phyloP scores from a whole-genome alignment of 2,888 invertebrate species.

The Mesodorylaimus sp. region DNA sequence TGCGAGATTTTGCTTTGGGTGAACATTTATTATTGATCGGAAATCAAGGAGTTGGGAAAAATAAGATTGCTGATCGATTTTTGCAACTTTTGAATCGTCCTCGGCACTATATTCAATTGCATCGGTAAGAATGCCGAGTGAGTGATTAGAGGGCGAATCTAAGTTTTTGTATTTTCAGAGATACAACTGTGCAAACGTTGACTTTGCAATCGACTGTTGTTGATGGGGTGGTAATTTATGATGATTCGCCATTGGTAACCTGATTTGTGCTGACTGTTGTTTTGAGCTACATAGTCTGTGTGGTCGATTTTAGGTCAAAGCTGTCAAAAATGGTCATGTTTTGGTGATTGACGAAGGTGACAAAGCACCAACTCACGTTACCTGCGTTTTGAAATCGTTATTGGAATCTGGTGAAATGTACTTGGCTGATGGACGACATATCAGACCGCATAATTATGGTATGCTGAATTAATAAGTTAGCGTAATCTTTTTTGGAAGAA shows the following conservation, averaged over 20 bases:
- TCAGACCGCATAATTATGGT: conserved; percentile 41
- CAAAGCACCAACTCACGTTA: conserved; percentile 90
- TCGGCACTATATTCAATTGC: conserved; percentile 79
- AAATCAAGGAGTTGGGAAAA: conserved; percentile 92
- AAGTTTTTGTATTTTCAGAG: conserved; percentile 37
- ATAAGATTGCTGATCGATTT: conserved; percentile 78
- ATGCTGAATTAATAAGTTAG: neutral
- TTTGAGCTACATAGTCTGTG: neutral
- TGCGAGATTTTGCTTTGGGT: conserved; percentile 72
- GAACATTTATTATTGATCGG: conserved; percentile 85
- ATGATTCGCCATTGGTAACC: conserved; percentile 72
- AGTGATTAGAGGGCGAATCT: neutral
- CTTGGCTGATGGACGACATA: conserved; percentile 73
- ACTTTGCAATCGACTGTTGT: conserved; percentile 71
- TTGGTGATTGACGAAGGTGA: conserved; percentile 90
- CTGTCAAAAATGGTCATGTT: conserved; percentile 68
- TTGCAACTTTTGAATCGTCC: conserved; percentile 69
- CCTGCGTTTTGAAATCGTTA: conserved; percentile 82
- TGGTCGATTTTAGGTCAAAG: conserved; percentile 36
- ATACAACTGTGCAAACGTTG: conserved; percentile 84
- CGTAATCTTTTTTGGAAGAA: conserved; percentile 5
- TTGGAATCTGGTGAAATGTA: conserved; percentile 89
- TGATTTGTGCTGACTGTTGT: neutral
- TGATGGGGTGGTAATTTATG: conserved; percentile 69
- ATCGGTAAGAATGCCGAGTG: conserved; percentile 34